Conservation (phyloP, 2,888 invertebrate genomes). For the Criorhina ranunculi region DNA sequence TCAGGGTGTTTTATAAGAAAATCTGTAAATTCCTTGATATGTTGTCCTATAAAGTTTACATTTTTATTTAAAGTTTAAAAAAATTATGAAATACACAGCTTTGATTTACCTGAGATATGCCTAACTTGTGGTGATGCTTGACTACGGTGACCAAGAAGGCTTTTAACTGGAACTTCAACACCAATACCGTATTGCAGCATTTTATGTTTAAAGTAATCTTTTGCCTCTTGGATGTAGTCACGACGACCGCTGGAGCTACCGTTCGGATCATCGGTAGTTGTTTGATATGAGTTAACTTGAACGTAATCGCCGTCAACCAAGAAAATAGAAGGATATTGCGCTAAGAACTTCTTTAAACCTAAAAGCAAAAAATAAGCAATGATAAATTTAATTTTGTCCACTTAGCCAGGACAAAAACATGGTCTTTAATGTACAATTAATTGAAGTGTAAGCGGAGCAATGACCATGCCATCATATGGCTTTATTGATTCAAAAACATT, state of each 20-base stretch:
- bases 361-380: slow-evolving; percentile 34
- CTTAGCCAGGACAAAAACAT: too few relatives aligned
- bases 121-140: slow-evolving; percentile 98
- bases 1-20: slow-evolving; percentile 94
- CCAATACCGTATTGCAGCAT: slow-evolving; percentile 97
- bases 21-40: slow-evolving; percentile 96
- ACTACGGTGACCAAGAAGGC: slow-evolving; percentile 97
- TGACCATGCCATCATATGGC: too few relatives aligned
- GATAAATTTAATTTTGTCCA: too few relatives aligned
- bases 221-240: slow-evolving; percentile 98
- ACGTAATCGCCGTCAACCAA: slow-evolving; percentile 97
- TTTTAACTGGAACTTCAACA: slow-evolving; percentile 98
- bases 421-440: too few relatives aligned
- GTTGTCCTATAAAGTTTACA: slow-evolving; percentile 87
- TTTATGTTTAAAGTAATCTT: slow-evolving; percentile 98
- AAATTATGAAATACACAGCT: neutral
- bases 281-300: slow-evolving; percentile 92
- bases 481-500: too few relatives aligned
- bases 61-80: neutral
- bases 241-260: slow-evolving; percentile 87
- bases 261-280: slow-evolving; percentile 87
- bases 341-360: slow-evolving; percentile 97
- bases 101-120: slow-evolving; percentile 91
- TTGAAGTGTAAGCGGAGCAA: too few relatives aligned
- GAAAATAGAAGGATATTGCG: slow-evolving; percentile 98